A percentile compares a stretch with the other conserved stretches of the same genome.
Conservation (phyloP, 2,888 invertebrate genomes). For the Ennomos fuscantarius region DNA sequence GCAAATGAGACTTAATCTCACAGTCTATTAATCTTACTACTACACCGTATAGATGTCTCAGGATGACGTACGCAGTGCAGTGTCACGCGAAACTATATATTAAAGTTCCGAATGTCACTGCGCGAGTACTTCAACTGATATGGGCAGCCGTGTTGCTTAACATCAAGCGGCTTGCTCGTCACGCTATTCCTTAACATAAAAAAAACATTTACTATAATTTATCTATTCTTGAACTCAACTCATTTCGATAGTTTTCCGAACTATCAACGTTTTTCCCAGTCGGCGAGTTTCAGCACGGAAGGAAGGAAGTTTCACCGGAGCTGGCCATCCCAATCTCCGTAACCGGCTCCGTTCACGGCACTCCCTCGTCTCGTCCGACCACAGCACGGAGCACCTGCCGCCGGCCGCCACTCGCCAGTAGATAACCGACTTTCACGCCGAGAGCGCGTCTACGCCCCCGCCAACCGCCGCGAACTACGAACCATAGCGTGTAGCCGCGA, state of each 20-base stretch:
- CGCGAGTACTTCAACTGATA: no score
- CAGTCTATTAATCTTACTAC: no score
- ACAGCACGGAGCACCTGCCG: constrained; percentile 36
- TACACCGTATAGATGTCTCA: no score
- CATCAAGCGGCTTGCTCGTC: no score
- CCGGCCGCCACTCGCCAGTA: constrained; percentile 72
- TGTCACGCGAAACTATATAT: no score
- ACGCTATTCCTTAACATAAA: no score
- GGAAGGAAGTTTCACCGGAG: constrained; percentile 47
- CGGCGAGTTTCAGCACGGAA: constrained; percentile 36
- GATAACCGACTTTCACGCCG: constrained; percentile 67
- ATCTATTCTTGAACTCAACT: no score
- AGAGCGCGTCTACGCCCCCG: constrained; percentile 55
- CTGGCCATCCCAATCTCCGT: constrained; percentile 41
- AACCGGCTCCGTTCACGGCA: constrained; percentile 52
- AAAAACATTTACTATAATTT: no score
- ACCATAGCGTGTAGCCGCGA: not conserved
- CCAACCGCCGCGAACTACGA: constrained; percentile 12
- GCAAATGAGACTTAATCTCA: no score
- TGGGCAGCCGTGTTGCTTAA: no score
- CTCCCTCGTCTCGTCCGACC: constrained; percentile 39
- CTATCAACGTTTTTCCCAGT: constrained; percentile 12
- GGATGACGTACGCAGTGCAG: no score
- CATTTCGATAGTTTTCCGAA: not conserved
- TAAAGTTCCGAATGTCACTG: no score